Conservation (phyloP, 2,113 vertebrate genomes). For the Notechis scutatus region DNA sequence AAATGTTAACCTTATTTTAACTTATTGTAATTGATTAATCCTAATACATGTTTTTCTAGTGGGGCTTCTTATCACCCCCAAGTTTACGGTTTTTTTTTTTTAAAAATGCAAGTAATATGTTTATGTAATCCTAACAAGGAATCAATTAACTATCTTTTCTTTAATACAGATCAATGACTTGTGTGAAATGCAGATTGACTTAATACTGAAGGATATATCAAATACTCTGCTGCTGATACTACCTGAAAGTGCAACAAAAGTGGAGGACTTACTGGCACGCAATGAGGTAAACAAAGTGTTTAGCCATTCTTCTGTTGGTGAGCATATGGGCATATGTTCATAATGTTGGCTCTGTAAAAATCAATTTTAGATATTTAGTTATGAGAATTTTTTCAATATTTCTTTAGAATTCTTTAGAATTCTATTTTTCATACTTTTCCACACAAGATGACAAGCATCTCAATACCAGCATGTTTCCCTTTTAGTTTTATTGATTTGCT, state of each 20-base stretch:
- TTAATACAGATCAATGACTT: slow-evolving; percentile 73
- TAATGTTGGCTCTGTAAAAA: not conserved
- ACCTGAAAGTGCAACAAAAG: slow-evolving; percentile 56
- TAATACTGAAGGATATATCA: slow-evolving; percentile 75
- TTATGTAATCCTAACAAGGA: not conserved
- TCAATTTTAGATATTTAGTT: not conserved
- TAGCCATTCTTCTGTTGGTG: not conserved
- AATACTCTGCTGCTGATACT: slow-evolving; percentile 73
- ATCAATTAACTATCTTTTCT: not conserved
- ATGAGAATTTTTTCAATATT: not conserved
- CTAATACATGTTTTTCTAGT: not conserved
- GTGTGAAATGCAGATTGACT: slow-evolving; percentile 72
- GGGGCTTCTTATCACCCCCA: not conserved
- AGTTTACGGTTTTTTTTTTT: not conserved
- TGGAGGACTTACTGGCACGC: slow-evolving; percentile 67
- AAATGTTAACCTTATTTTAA: not conserved
- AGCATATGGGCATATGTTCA: not conserved
- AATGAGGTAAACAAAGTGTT: slow-evolving; percentile 72
- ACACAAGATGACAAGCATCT: not conserved
- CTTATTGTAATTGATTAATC: not conserved
- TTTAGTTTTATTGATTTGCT: not conserved
- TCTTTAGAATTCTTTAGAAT: not conserved
- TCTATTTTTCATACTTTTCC: not conserved
- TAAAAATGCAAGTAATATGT: not conserved
- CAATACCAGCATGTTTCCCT: not conserved